Evolutionary conservation across 2,113 vertebrate species (phyloP), one percentile per base, ranked within the genome.

Genomic region (Pollachius pollachius): DNA sequence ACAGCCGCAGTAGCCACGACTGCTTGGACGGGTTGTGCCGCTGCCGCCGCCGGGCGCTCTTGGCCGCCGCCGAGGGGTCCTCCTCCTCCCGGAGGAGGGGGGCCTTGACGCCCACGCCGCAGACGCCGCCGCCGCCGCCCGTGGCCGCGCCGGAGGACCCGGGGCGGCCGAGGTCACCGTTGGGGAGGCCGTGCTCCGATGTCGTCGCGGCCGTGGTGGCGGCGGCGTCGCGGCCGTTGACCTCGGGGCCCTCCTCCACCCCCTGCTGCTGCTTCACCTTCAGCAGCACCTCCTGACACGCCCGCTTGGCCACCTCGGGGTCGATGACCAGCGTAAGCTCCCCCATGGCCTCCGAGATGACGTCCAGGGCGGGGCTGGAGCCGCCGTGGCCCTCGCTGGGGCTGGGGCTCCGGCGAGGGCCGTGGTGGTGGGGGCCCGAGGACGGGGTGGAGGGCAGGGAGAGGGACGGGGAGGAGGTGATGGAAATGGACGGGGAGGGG

Each of bases 1-100:
- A 99, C 18, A 99, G 92, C 5, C 96, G 94, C 2, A 99, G 91
- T 2, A 99, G 93, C 96, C 96, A 97, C 0, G 97, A 99, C 77
- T 98, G 96, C 78, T 96, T 97, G 23, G 94, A 94, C 0, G 95
- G 95, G 80, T 97, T 94, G 75, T 95, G 94, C 72, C 93, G 92
- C 86, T 94, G 94, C 1, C 95, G 88, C 7, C 89, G 86, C 0
- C 94, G 91, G 0, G 91, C 91, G 0, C 89, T 92, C 79, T 92
- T 91, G 68, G 87, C 91, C 1, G 83, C 76, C 37, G 74, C 66
- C 1, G 76, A 59, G 52, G 48, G 57, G 8, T 65, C 19, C 0
- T 87, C 70, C 34, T 92, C 92, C 25, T 74, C 66, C 0, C 5
- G 81, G 76, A 94, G 93, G 41, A 85, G 87, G 0, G 81, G 2